Conservation (phyloP, 2,113 vertebrate species). For the Dicaeum eximium region DNA sequence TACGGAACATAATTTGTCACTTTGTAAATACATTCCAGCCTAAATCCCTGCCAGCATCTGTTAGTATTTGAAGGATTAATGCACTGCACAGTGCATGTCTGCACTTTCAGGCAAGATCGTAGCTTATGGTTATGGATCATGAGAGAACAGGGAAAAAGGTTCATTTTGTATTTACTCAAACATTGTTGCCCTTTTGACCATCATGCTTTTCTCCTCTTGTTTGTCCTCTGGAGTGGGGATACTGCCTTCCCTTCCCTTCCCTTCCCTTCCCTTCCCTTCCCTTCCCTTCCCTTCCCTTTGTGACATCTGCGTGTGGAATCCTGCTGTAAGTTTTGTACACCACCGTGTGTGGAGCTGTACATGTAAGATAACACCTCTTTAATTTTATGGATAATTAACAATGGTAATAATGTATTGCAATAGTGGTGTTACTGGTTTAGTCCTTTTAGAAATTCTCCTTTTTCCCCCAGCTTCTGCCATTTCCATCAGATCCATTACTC, state of each 20-base stretch:
- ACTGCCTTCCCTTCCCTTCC: too few species aligned
- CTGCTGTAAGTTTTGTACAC: neutral
- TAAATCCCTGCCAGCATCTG: slow-evolving; percentile 85
- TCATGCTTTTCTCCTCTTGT: slow-evolving; percentile 42
- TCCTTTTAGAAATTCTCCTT: neutral
- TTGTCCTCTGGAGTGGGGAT: neutral
- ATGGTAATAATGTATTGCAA: neutral
- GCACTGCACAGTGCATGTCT: slow-evolving; percentile 69
- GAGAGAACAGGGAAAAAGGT: slow-evolving; percentile 39
- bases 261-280: too few species aligned
- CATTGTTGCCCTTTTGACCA: slow-evolving; percentile 52
- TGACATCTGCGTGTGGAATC: neutral
- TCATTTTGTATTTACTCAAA: slow-evolving; percentile 27
- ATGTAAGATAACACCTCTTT: neutral
- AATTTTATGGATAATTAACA: neutral
- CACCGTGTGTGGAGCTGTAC: neutral
- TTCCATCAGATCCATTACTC: neutral
- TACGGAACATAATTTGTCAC: slow-evolving; percentile 87
- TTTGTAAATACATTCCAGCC: slow-evolving; percentile 85
- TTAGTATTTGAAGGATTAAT: slow-evolving; percentile 84
- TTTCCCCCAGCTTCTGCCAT: neutral
- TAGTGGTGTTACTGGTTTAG: neutral
- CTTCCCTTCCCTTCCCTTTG: neutral
- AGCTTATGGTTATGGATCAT: slow-evolving; percentile 64
- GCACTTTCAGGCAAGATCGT: slow-evolving; percentile 62